Evolutionary conservation across 1,140 invertebrate genomes (phyloP).

Genomic region (Diorhabda elongata): DNA sequence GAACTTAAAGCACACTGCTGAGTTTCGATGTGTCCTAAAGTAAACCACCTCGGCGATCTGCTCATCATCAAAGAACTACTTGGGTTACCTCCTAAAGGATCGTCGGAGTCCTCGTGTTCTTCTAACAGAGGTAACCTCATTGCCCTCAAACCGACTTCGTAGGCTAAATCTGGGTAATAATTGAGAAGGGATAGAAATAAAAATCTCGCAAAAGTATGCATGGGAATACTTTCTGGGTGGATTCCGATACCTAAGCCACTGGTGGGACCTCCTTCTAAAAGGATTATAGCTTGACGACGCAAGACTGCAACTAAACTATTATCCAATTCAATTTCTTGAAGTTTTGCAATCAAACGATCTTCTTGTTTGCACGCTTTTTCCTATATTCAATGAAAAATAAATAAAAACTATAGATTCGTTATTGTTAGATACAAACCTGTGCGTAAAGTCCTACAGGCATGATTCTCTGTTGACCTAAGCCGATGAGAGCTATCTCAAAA

Average conservation of each 20-base stretch:
- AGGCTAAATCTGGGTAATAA: constrained; percentile 72
- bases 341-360: constrained; percentile 68
- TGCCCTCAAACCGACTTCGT: constrained; percentile 60
- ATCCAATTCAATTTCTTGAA: constrained; percentile 74
- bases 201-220: constrained; percentile 79
- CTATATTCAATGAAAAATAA: constrained; percentile 33
- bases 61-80: constrained; percentile 51
- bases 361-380: constrained; percentile 72
- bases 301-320: constrained; percentile 61
- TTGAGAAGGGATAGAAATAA: constrained; percentile 71
- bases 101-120: constrained; percentile 64
- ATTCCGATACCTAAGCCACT: constrained; percentile 71
- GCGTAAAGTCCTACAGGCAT: constrained; percentile 76
- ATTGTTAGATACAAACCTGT: constrained; percentile 51
- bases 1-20: constrained; percentile 77
- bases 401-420: not conserved
- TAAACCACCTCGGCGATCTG: constrained; percentile 66
- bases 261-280: constrained; percentile 68
- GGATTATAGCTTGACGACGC: constrained; percentile 55
- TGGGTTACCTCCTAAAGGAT: constrained; percentile 48
- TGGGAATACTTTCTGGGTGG: constrained; percentile 72
- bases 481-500: constrained; percentile 63
- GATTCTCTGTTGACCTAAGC: constrained; percentile 72
- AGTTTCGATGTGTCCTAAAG: constrained; percentile 71
- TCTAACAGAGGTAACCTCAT: constrained; percentile 73